These are phyloP conservation scores for Phalacrocorax brasilianus DNA, from an alignment of 2,113 vertebrate species.

Conservation along the genomic window DNA sequence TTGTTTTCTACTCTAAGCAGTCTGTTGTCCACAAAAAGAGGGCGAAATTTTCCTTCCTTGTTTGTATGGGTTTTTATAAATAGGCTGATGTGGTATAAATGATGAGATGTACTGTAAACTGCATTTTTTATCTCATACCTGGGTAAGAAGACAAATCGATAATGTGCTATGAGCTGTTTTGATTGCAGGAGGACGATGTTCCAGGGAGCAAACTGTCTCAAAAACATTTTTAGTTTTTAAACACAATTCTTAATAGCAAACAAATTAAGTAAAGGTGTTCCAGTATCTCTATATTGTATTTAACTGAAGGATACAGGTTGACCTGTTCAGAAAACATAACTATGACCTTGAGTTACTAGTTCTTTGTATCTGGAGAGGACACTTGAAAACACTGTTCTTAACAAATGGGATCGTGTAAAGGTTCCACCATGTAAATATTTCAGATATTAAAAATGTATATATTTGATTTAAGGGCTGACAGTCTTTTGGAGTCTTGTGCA, in stretches of 20 bases:
- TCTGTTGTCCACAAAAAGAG: conserved; percentile 39
- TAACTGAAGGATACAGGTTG: conserved; percentile 69
- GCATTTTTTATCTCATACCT: conserved; percentile 71
- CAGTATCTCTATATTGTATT: conserved; percentile 69
- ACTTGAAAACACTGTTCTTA: conserved; percentile 81
- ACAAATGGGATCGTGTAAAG: conserved; percentile 70
- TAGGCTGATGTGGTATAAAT: conserved; percentile 48
- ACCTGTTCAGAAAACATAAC: conserved; percentile 68
- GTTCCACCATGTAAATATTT: conserved; percentile 83
- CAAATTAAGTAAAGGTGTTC: conserved; percentile 67
- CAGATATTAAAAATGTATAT: conserved; percentile 87
- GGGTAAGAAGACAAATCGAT: conserved; percentile 43
- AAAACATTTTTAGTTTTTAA: conserved; percentile 65
- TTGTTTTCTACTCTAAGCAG: conserved; percentile 59
- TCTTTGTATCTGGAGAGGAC: conserved; percentile 72
- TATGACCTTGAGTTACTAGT: conserved; percentile 72
- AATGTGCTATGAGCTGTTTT: conserved; percentile 41
- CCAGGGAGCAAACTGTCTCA: conserved; percentile 64
- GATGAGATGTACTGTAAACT: conserved; percentile 71
- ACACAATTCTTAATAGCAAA: conserved; percentile 59
- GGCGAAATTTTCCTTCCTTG: conserved; percentile 53
- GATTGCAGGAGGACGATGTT: conserved; percentile 63
- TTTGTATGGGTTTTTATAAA: conserved; percentile 57
- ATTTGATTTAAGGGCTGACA: conserved; percentile 77
- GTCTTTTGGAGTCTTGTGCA: conserved; percentile 70